Conservation (phyloP, 2,113 vertebrate species). For the Aegotheles bennettii region DNA sequence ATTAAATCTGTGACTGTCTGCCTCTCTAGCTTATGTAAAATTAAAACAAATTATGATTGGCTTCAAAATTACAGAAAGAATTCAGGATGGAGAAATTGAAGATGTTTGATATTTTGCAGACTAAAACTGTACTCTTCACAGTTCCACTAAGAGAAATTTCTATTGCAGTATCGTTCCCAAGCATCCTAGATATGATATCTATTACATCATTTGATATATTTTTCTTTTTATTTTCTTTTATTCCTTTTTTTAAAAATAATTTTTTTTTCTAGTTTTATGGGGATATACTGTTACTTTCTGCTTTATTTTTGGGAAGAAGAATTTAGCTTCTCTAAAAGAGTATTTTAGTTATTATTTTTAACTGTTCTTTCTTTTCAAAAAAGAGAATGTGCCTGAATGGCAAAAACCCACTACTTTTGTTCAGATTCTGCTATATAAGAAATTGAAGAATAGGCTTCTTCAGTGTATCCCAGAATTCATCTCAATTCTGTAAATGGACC, state of each 20-base stretch:
- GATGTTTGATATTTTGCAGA: background rate
- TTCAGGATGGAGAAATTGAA: background rate
- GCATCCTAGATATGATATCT: background rate
- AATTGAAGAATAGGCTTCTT: background rate
- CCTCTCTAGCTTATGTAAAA: background rate
- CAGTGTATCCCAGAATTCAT: background rate
- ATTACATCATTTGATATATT: background rate
- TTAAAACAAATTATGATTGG: background rate
- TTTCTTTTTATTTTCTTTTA: background rate
- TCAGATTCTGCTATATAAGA: background rate
- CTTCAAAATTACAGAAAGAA: background rate
- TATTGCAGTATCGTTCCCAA: slow-evolving; percentile 4
- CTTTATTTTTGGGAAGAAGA: background rate
- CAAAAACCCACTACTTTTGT: background rate
- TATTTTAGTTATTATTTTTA: background rate
- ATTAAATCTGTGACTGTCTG: background rate
- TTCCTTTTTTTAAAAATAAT: no score
- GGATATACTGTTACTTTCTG: background rate
- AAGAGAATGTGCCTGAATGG: background rate
- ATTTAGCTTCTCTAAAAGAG: background rate
- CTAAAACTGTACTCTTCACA: background rate
- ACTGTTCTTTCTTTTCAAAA: background rate
- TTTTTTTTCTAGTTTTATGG: background rate
- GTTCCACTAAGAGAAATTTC: background rate
- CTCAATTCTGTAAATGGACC: background rate